Base-by-base conservation (phyloP, 2,797 vertebrate species). In the Agapornis canus region DNA sequence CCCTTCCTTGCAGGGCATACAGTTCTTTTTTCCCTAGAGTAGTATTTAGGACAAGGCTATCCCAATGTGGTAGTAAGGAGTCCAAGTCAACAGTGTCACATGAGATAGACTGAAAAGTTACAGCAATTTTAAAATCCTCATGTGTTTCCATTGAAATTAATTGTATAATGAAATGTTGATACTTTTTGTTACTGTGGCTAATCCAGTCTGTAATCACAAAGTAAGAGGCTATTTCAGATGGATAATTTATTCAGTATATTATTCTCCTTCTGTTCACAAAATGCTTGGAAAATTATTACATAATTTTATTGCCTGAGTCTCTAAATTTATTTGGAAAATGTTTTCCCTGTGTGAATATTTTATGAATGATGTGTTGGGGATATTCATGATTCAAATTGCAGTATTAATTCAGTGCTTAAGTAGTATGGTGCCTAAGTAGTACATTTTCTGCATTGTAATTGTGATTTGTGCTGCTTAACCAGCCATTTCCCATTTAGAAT, bases 381-480 rank as follows among this genome's bases (percentile, higher is more conserved):
- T 84, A 70, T 82, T 89, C 31, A 42, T 82, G 73, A 77, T 69
- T 90, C 72, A 88, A 85, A 89, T 90, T 48, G 27, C 14, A 82
- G 20, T 81, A 82, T 89, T 89, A 92, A 90, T 95, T 93, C 69
- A 68, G 69, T 39, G 61, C 43, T 17, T 70, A 72, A 91, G 37
- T 52, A 56, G 47, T 45, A 77, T 1, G 4, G 57, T 23, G 49
- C 45, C 10, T n/a, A 64, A 83, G 37, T 35, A 54, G 42, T 47
- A 71, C 3, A 6, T 39, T 63, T 87, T 87, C 77, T 95, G 92
- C 70, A 61, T 37, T 47, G 48, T 35, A 78, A 75, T 71, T 95
- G 77, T 90, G 88, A 66, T 61, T 94, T 82, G n/a, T 88, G 52
- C 43, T 84, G 83, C 52, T 94, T 87, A 65, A 37, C 57, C 79